Evolutionary conservation across 2,888 invertebrate genomes (phyloP), one percentile per base, ranked within the genome.

Genomic region (Creontiades dilutus): DNA sequence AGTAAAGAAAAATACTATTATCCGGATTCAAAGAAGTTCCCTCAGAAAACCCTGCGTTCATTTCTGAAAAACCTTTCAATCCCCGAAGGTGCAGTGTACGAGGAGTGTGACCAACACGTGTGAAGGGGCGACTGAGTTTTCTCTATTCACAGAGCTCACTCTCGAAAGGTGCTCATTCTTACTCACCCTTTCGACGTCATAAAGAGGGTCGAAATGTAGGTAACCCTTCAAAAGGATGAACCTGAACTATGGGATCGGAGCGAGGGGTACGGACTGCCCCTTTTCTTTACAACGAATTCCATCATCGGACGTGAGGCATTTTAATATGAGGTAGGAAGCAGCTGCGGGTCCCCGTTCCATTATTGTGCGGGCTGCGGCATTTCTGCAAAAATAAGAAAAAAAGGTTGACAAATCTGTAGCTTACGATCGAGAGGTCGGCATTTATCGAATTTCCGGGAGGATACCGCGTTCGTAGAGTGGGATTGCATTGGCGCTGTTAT

Each of bases 91-190:
- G 68, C 68, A 23, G 68, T 23, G 37, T 68, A 23, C 0, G 68
- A 46, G 47, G 78, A 46, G 37, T 78, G 78, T 78, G 78, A 78
- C 78, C 78, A 78, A 78, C 78, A 78, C 78, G 78, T 78, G 78
- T 46, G 47, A 47, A 78, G 37, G 47, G 47, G 78, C 47, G 0
- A 0, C 46, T 47, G 78, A 78, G 78, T 46, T 47, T 46, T 78
- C 78, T 19, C 78, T 46, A 78, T 46, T 46, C 16, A 47, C n/a
- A 2, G 28, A 16, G 27, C 28, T 37, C 19, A 46, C n/a, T 46
- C n/a, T 19, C 16, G 78, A 78, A 78, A 78, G 78, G 78, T 78
- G 78, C 78, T 46, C 78, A 78, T 78, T 78, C 78, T 78, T 68
- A 23, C 68, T 78, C 78, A 78, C 78, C 78, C 78, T 78, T 78